A percentile compares a stretch with the other conserved stretches of the same genome.
phyloP scores from a whole-genome alignment of 2,113 vertebrate genomes.

The Chelonoidis abingdonii region DNA sequence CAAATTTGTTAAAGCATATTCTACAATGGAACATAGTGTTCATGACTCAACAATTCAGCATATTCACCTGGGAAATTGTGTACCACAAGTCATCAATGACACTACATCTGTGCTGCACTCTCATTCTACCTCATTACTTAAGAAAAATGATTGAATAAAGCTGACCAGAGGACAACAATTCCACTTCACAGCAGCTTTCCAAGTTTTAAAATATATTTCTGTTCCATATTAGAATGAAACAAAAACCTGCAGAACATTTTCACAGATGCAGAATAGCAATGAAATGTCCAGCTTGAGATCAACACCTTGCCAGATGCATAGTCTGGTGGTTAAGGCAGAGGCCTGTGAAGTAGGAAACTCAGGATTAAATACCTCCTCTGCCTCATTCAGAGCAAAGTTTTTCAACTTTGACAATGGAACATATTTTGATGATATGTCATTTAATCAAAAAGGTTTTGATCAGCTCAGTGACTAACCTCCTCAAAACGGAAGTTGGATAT shows the following conservation, averaged over 20 bases:
- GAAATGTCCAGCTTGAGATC: not conserved
- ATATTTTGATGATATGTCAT: not conserved
- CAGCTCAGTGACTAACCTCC: not conserved
- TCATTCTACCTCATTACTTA: not conserved
- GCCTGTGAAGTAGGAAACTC: not conserved
- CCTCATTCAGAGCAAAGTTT: not conserved
- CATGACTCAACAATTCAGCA: conserved; percentile 6
- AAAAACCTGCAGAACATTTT: not conserved
- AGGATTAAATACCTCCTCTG: not conserved
- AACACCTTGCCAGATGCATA: not conserved
- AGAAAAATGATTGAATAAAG: not conserved
- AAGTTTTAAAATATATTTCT: not conserved
- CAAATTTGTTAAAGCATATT: not conserved
- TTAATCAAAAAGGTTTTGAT: not conserved
- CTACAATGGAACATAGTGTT: not conserved
- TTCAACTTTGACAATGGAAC: not conserved
- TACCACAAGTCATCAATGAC: not conserved
- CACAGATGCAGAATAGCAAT: not conserved
- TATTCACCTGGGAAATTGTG: not conserved
- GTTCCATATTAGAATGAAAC: not conserved
- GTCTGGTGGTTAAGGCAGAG: not conserved
- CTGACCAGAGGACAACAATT: not conserved
- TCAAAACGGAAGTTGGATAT: not conserved
- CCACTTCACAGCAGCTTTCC: not conserved
- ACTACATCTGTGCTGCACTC: not conserved